Evolutionary conservation across 2,113 vertebrate species (phyloP).

Genomic region (Drymodes brunneopygia): DNA sequence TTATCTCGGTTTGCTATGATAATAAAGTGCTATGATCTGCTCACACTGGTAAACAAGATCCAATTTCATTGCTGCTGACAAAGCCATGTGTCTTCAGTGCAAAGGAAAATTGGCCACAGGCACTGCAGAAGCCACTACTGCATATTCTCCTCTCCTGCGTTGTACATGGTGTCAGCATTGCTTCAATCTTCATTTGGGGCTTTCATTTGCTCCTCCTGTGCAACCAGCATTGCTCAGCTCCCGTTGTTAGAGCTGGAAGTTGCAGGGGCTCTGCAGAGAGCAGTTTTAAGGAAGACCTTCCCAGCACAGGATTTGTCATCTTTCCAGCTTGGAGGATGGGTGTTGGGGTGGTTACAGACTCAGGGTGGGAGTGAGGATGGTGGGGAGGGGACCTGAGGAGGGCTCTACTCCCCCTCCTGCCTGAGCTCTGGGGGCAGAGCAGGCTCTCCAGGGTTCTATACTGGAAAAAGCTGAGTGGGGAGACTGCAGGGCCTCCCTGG

Average conservation of each 20-base stretch:
- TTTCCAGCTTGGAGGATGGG: too few relatives aligned
- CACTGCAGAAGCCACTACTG: accelerated
- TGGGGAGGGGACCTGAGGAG: not conserved
- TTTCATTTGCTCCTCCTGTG: not conserved
- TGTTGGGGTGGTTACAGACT: not conserved
- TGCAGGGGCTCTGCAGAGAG: not conserved
- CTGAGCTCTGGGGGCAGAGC: not conserved
- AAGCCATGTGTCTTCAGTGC: not conserved
- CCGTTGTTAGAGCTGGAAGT: not conserved
- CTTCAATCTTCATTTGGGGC: not conserved
- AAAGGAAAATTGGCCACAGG: not conserved
- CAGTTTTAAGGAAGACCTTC: not conserved
- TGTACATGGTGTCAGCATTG: not conserved
- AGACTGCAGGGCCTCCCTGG: not conserved
- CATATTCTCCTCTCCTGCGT: not conserved
- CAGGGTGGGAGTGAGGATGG: not conserved
- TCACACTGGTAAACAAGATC: not conserved
- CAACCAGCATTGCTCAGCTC: not conserved
- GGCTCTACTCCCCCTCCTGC: not conserved
- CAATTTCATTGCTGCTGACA: not conserved
- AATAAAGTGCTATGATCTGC: not conserved
- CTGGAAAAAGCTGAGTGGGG: not conserved
- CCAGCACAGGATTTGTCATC: not conserved
- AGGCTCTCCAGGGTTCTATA: not conserved
- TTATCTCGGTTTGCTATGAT: not conserved